A percentile compares a stretch with the other conserved stretches of the same genome.
Evolutionary conservation across 2,113 vertebrate species (phyloP).

Genomic region (Fulmarus glacialis): DNA sequence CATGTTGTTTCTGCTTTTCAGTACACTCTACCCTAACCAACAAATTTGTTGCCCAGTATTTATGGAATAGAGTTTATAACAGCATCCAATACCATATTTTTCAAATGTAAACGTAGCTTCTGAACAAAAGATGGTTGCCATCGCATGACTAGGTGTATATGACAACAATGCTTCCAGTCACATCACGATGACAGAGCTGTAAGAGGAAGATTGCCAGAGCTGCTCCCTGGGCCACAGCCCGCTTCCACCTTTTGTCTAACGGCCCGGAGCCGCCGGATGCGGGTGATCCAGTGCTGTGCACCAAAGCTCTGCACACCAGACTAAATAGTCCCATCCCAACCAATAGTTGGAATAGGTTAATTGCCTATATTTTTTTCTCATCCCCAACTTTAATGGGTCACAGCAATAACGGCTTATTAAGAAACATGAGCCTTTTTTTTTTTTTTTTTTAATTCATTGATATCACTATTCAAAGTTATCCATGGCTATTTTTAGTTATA

Average conservation of each 20-base stretch:
- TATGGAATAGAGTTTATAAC: neutral
- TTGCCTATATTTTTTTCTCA: neutral
- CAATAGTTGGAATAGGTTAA: rapidly evolving
- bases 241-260: rapidly evolving
- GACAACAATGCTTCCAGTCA: neutral
- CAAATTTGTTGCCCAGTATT: neutral
- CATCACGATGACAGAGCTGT: rapidly evolving
- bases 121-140: neutral
- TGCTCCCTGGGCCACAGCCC: neutral
- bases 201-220: neutral
- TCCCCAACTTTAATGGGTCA: neutral
- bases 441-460: neutral
- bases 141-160: neutral
- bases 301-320: neutral
- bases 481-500: neutral
- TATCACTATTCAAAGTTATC: neutral
- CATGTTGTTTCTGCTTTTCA: neutral
- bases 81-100: neutral
- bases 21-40: neutral
- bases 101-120: neutral
- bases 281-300: rapidly evolving
- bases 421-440: neutral
- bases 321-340: neutral
- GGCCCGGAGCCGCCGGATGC: neutral
- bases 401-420: neutral